Conservation (phyloP, 2,888 invertebrate genomes). For the Lumbricus terrestris region DNA sequence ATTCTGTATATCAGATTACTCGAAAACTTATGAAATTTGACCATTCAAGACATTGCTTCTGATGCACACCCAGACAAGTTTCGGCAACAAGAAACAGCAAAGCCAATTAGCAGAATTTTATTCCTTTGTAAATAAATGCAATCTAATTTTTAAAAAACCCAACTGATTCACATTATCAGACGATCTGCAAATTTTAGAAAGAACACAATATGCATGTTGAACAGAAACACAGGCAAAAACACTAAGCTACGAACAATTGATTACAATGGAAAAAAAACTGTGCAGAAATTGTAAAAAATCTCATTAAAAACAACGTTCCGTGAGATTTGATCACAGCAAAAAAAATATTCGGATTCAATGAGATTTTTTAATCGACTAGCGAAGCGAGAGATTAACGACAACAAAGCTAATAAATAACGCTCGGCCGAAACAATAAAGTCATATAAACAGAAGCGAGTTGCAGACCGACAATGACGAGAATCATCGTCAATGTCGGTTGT, state of each 20-base stretch:
- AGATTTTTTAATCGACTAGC: background rate
- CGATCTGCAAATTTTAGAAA: background rate
- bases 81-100: background rate
- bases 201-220: background rate
- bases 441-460: background rate
- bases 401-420: background rate
- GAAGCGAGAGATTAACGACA: background rate
- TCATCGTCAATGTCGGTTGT: background rate
- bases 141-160: background rate
- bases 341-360: too few relatives aligned
- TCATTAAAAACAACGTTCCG: background rate
- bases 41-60: background rate
- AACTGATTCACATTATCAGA: background rate
- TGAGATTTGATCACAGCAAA: background rate
- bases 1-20: background rate
- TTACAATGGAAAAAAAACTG: background rate
- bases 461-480: background rate
- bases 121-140: background rate
- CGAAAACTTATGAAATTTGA: background rate
- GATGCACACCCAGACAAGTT: background rate
- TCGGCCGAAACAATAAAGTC: background rate
- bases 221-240: background rate
- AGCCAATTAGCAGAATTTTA: background rate
- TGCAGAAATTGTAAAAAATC: background rate
- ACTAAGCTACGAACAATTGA: background rate